phyloP scores from a whole-genome alignment of 2,888 invertebrate genomes.

The Julus scandinavius region DNA sequence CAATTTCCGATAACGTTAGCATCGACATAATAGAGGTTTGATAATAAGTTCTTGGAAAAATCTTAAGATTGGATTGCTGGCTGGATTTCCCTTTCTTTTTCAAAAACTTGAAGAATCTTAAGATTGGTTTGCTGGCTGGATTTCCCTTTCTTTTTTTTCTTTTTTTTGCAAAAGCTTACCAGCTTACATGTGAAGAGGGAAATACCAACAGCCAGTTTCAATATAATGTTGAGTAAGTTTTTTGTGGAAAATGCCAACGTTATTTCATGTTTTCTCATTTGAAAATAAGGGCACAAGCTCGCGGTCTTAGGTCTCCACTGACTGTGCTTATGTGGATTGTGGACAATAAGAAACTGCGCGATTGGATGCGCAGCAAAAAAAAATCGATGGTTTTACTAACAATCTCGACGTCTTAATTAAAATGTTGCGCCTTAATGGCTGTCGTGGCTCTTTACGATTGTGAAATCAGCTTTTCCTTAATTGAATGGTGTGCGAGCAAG shows the following conservation, averaged over 20 bases:
- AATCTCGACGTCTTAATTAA: neutral
- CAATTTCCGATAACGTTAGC: too few species aligned
- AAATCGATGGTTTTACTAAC: slow-evolving; percentile 5
- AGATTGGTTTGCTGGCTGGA: too few species aligned
- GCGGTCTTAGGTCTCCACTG: neutral
- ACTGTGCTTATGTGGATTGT: neutral
- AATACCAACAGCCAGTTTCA: neutral
- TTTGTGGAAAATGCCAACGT: neutral
- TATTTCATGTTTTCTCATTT: neutral
- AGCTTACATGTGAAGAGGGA: too few species aligned
- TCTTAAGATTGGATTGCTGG: too few species aligned
- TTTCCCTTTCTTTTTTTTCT: too few species aligned
- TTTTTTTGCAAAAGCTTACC: neutral
- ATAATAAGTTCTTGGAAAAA: too few species aligned
- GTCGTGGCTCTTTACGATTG: slow-evolving; percentile 1
- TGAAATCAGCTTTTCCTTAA: neutral
- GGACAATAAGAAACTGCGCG: neutral
- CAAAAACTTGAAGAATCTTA: too few species aligned
- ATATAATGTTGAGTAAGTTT: neutral
- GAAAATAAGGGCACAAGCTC: neutral
- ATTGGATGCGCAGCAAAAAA: neutral
- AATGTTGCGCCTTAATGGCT: neutral
- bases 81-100: too few species aligned
- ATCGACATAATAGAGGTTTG: too few species aligned
- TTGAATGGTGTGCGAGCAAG: neutral